These are phyloP conservation scores for Syncerus caffer DNA, from an alignment of 2,797 vertebrate species.

Conservation along the genomic window DNA sequence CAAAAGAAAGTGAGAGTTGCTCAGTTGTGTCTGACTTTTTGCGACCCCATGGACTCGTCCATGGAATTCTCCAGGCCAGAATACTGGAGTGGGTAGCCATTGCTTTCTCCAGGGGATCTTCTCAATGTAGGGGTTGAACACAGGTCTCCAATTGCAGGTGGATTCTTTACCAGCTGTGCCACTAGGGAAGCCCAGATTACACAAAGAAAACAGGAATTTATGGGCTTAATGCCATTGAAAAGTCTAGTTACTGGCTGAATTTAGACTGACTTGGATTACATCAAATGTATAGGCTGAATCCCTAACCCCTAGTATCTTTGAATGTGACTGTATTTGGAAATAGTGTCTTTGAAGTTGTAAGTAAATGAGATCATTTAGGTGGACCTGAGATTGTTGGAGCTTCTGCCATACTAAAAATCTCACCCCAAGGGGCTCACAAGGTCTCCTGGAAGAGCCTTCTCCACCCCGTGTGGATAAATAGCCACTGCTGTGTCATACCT, in stretches of 20 bases:
- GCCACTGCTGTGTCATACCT: neutral
- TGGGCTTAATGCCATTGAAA: neutral
- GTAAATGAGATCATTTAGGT: neutral
- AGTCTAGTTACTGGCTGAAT: neutral
- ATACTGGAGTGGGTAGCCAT: neutral
- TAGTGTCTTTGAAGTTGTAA: neutral
- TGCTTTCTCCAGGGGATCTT: neutral
- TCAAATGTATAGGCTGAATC: neutral
- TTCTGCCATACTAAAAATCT: neutral
- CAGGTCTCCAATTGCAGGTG: neutral
- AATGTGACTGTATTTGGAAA: neutral
- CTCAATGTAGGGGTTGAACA: neutral
- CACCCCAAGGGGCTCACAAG: accelerated
- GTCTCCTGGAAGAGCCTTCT: neutral
- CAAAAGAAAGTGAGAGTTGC: neutral
- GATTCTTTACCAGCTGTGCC: neutral
- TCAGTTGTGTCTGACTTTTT: neutral
- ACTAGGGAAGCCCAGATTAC: neutral
- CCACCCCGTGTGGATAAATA: neutral
- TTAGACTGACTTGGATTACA: neutral
- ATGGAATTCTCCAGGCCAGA: neutral
- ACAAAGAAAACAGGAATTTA: neutral
- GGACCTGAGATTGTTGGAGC: neutral
- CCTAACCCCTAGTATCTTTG: neutral
- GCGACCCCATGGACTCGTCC: neutral